Percentiles rank a stretch among this genome's conserved stretches.
These are phyloP conservation scores for Frankliniella intonsa DNA, from an alignment of 2,888 invertebrate genomes.

Conservation along the genomic window DNA sequence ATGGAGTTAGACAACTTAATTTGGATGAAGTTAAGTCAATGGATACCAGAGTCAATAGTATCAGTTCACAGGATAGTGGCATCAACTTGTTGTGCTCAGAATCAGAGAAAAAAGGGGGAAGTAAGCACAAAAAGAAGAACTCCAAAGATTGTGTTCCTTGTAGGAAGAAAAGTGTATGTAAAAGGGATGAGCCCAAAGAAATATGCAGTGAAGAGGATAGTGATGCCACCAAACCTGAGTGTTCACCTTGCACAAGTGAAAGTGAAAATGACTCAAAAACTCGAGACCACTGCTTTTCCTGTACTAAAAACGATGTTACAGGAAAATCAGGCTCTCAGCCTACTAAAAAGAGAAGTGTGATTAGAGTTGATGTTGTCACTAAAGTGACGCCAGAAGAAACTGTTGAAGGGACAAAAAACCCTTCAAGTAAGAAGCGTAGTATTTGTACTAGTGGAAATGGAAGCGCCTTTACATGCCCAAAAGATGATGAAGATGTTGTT, in stretches of 20 bases:
- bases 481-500: not conserved
- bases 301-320: not conserved
- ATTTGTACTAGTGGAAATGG: not conserved
- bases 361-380: not conserved
- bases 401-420: not conserved
- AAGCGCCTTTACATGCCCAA: not conserved
- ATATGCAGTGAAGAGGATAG: slow-evolving; percentile 4
- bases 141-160: slow-evolving; percentile 25
- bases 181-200: slow-evolving; percentile 16
- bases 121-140: slow-evolving; percentile 4
- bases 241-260: slow-evolving; percentile 6
- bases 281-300: not conserved
- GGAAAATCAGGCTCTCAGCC: not conserved
- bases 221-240: slow-evolving; percentile 4
- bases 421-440: not conserved
- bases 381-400: not conserved
- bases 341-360: not conserved
- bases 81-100: slow-evolving; percentile 60
- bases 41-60: slow-evolving; percentile 21
- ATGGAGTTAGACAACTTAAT: not conserved
- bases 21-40: not conserved
- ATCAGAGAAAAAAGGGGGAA: slow-evolving; percentile 8
- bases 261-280: not conserved
- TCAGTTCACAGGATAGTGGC: slow-evolving; percentile 73
- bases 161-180: slow-evolving; percentile 23